Percentiles rank a stretch among this genome's conserved stretches.
Conservation (phyloP, 1,140 invertebrate genomes). For the Mizuhopecten yessoensis region DNA sequence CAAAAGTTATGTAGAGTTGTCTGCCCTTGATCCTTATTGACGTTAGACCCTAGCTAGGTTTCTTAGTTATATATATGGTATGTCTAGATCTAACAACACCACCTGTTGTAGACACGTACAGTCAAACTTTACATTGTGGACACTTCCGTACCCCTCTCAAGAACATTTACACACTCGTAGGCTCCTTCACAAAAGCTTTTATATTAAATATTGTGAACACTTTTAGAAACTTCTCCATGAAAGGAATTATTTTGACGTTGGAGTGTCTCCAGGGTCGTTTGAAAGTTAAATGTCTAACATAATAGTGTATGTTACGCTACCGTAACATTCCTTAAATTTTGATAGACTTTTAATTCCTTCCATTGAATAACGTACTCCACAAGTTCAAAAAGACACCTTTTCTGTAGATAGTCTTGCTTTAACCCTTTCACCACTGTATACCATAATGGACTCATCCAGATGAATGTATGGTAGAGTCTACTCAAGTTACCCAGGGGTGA, state of each 20-base stretch:
- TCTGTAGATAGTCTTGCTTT: no score
- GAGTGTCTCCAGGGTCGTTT: neutral
- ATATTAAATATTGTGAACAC: neutral
- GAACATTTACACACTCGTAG: neutral
- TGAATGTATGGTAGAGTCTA: no score
- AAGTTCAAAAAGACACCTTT: no score
- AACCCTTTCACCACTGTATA: no score
- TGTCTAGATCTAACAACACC: no score
- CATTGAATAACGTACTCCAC: no score
- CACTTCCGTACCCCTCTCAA: neutral
- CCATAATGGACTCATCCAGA: no score
- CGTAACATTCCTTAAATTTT: neutral
- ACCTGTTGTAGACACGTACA: neutral
- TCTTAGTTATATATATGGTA: no score
- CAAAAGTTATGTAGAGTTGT: no score
- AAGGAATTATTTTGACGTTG: neutral
- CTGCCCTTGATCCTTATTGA: no score
- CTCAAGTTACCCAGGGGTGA: no score
- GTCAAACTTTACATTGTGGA: neutral
- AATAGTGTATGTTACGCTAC: neutral
- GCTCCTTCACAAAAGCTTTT: neutral
- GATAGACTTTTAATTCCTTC: neutral
- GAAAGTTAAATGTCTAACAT: slow-evolving; percentile 29
- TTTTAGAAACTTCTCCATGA: neutral
- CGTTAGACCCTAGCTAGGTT: no score